Percentiles rank a stretch among this genome's conserved stretches.
Conservation (phyloP, 2,113 vertebrate species). For the Chaetorhynchus papuensis region DNA sequence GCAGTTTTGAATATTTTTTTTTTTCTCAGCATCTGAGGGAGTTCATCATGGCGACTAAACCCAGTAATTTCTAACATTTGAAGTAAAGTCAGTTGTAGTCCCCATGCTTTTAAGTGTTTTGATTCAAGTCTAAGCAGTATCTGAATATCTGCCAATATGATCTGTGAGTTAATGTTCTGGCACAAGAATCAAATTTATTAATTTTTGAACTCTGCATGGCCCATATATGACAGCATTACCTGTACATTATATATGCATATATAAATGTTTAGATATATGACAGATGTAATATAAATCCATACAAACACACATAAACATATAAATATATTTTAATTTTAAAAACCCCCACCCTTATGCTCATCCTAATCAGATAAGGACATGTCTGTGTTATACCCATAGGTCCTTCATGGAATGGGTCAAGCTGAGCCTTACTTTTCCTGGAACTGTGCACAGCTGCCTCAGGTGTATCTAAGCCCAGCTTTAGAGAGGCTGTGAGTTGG, state of each 20-base stretch:
- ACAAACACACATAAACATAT: accelerated
- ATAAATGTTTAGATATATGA: background rate
- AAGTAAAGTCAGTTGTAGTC: background rate
- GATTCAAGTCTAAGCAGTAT: background rate
- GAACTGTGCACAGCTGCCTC: background rate
- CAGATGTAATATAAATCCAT: background rate
- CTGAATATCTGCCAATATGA: background rate
- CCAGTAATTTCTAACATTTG: background rate
- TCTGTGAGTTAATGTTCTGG: background rate
- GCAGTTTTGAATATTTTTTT: background rate
- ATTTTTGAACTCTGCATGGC: background rate
- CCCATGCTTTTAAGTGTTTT: background rate
- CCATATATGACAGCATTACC: background rate
- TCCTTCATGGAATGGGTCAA: background rate
- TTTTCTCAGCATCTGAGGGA: background rate
- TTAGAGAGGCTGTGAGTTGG: background rate
- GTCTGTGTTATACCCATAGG: background rate
- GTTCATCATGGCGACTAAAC: background rate
- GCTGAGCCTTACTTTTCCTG: background rate
- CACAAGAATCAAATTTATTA: background rate
- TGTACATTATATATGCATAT: background rate
- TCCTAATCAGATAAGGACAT: background rate
- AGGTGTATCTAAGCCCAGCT: background rate
- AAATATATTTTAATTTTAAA: background rate
- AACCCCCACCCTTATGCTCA: accelerated